Conservation (phyloP, 1,140 invertebrate genomes). For the Drosophila suzukii region DNA sequence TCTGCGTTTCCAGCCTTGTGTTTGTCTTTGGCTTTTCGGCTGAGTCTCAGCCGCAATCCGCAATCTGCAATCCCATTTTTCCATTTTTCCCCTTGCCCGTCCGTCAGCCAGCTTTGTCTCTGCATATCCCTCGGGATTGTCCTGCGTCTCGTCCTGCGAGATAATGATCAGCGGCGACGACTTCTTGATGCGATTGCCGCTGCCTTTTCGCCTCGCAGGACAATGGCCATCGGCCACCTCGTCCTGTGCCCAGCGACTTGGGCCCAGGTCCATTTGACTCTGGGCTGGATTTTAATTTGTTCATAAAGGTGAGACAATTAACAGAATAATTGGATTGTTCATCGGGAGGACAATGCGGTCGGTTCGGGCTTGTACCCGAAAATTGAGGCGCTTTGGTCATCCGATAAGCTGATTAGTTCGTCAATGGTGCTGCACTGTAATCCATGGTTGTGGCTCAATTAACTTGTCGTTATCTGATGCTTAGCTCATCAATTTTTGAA, state of each 20-base stretch:
- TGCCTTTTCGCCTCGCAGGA: conserved; percentile 45
- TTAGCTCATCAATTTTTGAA: neutral
- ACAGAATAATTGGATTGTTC: conserved; percentile 81
- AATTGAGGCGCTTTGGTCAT: conserved; percentile 20
- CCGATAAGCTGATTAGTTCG: conserved; percentile 50
- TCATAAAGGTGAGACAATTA: conserved; percentile 83
- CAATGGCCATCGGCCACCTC: conserved; percentile 47
- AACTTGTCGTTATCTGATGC: conserved; percentile 12
- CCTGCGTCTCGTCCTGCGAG: conserved; percentile 38
- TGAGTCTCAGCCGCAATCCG: conserved; percentile 25
- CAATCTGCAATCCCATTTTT: conserved; percentile 21
- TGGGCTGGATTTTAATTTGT: conserved; percentile 77
- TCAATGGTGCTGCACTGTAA: conserved; percentile 2
- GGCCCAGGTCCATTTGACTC: conserved; percentile 74
- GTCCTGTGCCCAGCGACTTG: conserved; percentile 27
- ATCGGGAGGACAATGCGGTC: conserved; percentile 57
- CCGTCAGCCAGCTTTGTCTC: conserved; percentile 12
- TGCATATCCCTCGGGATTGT: conserved; percentile 30
- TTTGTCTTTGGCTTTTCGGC: conserved; percentile 73
- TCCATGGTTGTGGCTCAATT: conserved; percentile 13
- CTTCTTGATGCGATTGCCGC: conserved; percentile 78
- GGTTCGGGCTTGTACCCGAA: conserved; percentile 31
- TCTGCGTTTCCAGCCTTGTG: conserved; percentile 48
- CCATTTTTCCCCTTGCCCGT: conserved; percentile 6
- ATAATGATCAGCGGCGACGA: conserved; percentile 79